Conservation (phyloP, 2,113 vertebrate species). For the Ranitomeya variabilis region DNA sequence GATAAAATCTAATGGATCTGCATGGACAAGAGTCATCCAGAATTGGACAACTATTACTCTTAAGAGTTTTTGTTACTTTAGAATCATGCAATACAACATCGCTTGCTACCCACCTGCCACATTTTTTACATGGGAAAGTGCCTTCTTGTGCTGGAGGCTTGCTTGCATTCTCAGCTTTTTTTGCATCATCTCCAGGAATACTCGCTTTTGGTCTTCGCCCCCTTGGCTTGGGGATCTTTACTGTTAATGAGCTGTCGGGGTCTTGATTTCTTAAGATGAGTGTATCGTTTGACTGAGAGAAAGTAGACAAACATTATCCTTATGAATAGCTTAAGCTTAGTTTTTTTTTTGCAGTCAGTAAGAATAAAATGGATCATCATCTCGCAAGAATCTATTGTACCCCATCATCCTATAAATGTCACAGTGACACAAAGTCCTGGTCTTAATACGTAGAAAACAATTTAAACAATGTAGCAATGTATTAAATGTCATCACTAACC, state of each 20-base stretch:
- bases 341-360: not conserved
- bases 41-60: no score
- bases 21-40: no score
- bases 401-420: not conserved
- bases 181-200: slow-evolving; percentile 69
- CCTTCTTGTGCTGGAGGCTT: slow-evolving; percentile 83
- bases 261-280: slow-evolving; percentile 78
- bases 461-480: no score
- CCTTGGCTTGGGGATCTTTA: slow-evolving; percentile 70
- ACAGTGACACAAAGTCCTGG: not conserved
- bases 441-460: not conserved
- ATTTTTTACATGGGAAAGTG: slow-evolving; percentile 99
- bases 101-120: slow-evolving; percentile 83
- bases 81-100: no score
- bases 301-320: not conserved
- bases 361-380: not conserved
- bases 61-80: no score
- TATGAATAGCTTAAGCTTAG: not conserved
- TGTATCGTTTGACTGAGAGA: slow-evolving; percentile 71
- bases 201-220: slow-evolving; percentile 69
- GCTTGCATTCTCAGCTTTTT: slow-evolving; percentile 67
- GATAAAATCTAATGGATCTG: no score
- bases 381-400: no score
- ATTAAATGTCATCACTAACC: no score
- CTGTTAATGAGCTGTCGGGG: slow-evolving; percentile 62